Percentiles rank a stretch among this genome's conserved stretches.
Evolutionary conservation across 30 jellyfish, hydroid and myxozoan genomes (phyloP).

Genomic region (Haliclystus octoradiatus): DNA sequence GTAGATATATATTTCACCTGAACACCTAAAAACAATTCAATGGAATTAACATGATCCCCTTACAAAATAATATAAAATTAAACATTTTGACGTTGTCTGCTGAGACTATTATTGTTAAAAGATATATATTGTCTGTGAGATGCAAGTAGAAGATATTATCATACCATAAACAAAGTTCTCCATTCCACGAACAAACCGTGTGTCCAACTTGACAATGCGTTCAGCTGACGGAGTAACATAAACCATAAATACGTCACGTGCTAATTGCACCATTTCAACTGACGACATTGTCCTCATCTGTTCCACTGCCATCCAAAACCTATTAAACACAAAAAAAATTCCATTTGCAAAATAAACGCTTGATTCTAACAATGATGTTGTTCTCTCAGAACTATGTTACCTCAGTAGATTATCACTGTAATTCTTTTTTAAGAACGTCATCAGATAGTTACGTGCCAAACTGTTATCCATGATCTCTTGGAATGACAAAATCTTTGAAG

Average conservation of each 20-base stretch:
- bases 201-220: constrained; percentile 60
- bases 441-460: constrained; percentile 80
- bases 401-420: constrained; percentile 65
- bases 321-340: background rate
- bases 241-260: constrained; percentile 54
- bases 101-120: no score
- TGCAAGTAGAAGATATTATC: no score
- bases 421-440: constrained; percentile 62
- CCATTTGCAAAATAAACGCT: background rate
- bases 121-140: no score
- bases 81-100: no score
- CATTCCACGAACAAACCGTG: constrained; percentile 91
- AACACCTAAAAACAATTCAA: no score
- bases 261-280: constrained; percentile 35
- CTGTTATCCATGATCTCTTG: constrained; percentile 89
- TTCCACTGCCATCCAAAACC: constrained; percentile 93
- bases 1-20: no score
- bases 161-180: constrained; percentile 82
- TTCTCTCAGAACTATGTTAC: constrained; percentile 25
- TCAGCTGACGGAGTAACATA: constrained; percentile 97
- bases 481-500: constrained; percentile 67
- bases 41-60: no score
- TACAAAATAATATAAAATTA: no score
- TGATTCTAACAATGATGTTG: background rate
- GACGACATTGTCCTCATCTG: constrained; percentile 41